Conservation (phyloP, 2,113 vertebrate species). For the Ceyx cyanopectus region DNA sequence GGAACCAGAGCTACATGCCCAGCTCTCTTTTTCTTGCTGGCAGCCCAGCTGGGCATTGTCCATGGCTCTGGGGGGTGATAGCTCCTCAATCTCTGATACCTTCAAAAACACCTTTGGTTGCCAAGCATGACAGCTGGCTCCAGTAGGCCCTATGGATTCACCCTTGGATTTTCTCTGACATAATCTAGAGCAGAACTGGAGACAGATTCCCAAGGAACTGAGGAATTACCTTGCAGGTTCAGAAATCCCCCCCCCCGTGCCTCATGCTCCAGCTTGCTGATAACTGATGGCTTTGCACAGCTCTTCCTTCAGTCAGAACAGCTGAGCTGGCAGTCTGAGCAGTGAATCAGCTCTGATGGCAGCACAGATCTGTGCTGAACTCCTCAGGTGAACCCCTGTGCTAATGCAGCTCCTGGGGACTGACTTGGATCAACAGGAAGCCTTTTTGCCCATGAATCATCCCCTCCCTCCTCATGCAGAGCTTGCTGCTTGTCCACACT, state of each 20-base stretch:
- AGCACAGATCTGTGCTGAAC: neutral
- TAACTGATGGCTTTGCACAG: neutral
- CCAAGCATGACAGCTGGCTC: neutral
- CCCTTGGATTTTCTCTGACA: neutral
- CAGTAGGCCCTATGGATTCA: neutral
- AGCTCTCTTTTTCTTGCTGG: neutral
- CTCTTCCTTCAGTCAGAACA: neutral
- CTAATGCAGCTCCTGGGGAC: neutral
- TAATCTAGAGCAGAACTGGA: neutral
- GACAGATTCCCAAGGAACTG: neutral
- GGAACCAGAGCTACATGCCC: rapidly evolving
- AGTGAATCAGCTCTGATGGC: neutral
- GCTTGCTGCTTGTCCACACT: neutral
- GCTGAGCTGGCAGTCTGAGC: neutral
- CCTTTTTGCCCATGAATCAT: neutral
- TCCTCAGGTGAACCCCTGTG: neutral
- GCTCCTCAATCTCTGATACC: neutral
- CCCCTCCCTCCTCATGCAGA: neutral
- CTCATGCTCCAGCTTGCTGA: neutral
- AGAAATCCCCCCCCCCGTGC: neutral
- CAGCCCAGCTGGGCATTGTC: neutral
- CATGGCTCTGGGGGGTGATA: rapidly evolving
- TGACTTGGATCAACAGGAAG: neutral
- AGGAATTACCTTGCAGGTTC: neutral
- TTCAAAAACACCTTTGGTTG: neutral